A percentile compares a stretch with the other conserved stretches of the same genome.
phyloP scores from a whole-genome alignment of 1,140 invertebrate genomes.

The Globodera rostochiensis region DNA sequence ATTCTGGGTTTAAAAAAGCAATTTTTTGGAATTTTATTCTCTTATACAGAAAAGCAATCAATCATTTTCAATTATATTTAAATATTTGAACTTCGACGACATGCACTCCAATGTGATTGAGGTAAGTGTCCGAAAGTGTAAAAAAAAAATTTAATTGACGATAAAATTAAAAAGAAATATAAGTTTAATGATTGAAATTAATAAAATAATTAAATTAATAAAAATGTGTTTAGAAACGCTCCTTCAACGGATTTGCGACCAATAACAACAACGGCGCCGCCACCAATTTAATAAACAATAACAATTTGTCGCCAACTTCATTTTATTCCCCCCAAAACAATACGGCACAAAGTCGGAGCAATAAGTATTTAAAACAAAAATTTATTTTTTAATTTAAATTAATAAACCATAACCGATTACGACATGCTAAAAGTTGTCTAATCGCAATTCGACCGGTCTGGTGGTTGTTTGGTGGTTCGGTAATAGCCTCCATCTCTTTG shows the following conservation, averaged over 20 bases:
- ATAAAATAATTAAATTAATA: no score
- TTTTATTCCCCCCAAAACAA: not conserved
- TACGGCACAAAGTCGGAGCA: not conserved
- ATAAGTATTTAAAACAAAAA: not conserved
- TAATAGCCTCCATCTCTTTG: no score
- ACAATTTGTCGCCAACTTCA: not conserved
- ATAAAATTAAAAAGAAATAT: not conserved
- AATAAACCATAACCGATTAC: no score
- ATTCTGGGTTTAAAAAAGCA: no score
- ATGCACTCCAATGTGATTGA: not conserved
- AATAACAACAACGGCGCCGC: not conserved
- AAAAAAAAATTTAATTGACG: not conserved
- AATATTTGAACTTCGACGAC: no score
- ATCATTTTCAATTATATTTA: no score
- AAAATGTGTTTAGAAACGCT: conserved; percentile 2
- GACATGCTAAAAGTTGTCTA: no score
- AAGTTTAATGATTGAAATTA: not conserved
- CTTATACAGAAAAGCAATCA: no score
- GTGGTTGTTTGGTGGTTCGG: no score
- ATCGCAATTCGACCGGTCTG: no score
- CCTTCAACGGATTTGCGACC: not conserved
- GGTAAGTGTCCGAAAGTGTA: not conserved
- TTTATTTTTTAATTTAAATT: not conserved
- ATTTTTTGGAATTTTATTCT: no score
- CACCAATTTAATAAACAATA: not conserved